phyloP scores from a whole-genome alignment of 2,113 vertebrate genomes.

The Ardeotis arabs region DNA sequence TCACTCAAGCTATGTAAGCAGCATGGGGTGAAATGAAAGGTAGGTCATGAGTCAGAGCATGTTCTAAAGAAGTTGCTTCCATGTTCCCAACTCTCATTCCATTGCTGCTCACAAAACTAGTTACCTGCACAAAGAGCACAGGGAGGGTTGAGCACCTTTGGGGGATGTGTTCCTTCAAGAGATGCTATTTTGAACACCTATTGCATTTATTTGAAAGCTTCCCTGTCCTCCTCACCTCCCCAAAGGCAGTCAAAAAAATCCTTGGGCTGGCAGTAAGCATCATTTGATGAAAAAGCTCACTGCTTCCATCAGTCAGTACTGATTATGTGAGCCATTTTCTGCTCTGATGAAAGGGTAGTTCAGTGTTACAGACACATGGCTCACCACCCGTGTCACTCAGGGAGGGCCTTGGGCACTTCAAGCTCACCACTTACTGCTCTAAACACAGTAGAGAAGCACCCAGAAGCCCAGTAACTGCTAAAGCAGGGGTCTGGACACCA shows the following conservation, averaged over 20 bases:
- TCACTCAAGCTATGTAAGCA: rapidly evolving
- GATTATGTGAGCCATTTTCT: not conserved
- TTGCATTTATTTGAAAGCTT: rapidly evolving
- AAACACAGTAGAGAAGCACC: not conserved
- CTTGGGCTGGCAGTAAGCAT: rapidly evolving
- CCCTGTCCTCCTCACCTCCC: not conserved
- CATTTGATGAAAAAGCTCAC: too few species aligned
- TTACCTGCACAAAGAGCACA: rapidly evolving
- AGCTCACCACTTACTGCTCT: too few species aligned
- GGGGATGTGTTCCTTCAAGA: rapidly evolving
- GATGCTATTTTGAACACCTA: rapidly evolving
- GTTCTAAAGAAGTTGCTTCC: rapidly evolving
- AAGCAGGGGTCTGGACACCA: not conserved
- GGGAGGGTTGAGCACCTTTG: too few species aligned
- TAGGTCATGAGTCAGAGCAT: rapidly evolving
- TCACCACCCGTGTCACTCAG: rapidly evolving
- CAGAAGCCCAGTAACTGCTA: too few species aligned
- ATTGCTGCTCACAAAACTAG: rapidly evolving
- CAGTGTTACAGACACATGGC: too few species aligned
- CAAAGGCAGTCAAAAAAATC: rapidly evolving
- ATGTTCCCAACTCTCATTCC: rapidly evolving
- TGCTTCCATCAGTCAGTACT: too few species aligned
- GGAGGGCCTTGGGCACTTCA: too few species aligned
- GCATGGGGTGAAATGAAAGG: rapidly evolving
- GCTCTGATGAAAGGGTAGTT: too few species aligned